phyloP scores from a whole-genome alignment of 1,140 invertebrate genomes.

The Marisa cornuarietis region DNA sequence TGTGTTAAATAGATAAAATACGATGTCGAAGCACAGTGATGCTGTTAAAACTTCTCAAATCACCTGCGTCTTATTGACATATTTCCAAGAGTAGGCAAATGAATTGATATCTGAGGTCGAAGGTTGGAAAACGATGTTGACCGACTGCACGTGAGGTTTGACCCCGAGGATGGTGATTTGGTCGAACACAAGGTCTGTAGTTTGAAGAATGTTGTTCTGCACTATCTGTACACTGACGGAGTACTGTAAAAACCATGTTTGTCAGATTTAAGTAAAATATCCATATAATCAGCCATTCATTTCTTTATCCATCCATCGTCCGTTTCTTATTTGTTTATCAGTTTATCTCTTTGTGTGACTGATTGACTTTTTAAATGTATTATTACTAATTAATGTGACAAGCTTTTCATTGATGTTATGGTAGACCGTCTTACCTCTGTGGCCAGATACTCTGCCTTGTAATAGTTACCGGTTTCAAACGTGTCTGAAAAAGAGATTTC shows the following conservation, averaged over 20 bases:
- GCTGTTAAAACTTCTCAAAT: background rate
- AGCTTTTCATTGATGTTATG: no score
- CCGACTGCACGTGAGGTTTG: background rate
- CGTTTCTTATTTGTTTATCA: background rate
- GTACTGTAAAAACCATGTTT: background rate
- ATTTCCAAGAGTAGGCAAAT: background rate
- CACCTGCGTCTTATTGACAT: background rate
- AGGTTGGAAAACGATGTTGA: background rate
- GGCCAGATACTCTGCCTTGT: conserved; percentile 26
- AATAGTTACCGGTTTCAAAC: conserved; percentile 43
- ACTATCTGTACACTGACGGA: background rate
- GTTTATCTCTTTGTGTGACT: background rate
- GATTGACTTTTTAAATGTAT: no score
- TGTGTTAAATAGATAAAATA: background rate
- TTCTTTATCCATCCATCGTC: background rate
- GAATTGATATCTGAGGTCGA: background rate
- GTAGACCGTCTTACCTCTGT: background rate
- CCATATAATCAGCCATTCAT: background rate
- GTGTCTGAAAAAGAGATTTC: conserved; percentile 41
- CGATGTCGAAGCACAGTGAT: background rate
- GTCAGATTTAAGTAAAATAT: background rate
- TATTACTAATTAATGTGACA: no score
- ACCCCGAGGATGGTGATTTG: background rate
- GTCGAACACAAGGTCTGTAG: background rate
- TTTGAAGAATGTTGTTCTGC: background rate